Percentiles rank a stretch among this genome's conserved stretches.
These are phyloP conservation scores for Astropecten irregularis DNA, from an alignment of 53 echinoderm and acorn worm genomes.

Conservation along the genomic window DNA sequence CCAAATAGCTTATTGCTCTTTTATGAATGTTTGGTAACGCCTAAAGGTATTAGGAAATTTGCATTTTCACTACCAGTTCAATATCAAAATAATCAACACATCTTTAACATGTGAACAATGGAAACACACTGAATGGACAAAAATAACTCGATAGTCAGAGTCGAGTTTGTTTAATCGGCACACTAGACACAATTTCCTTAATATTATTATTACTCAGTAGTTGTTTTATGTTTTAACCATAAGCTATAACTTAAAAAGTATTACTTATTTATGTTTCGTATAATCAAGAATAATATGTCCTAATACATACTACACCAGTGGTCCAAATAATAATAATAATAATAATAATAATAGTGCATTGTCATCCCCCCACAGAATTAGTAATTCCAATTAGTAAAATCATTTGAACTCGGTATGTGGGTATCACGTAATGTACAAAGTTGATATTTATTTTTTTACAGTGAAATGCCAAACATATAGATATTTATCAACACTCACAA, in stretches of 20 bases:
- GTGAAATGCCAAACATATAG: constrained; percentile 52
- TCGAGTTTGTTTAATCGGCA: background rate
- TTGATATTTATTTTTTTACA: constrained; percentile 40
- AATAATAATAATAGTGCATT: too few relatives aligned
- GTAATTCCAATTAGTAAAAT: constrained; percentile 11
- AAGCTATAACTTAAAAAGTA: constrained; percentile 36
- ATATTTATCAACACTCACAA: constrained; percentile 19
- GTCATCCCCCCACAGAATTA: constrained; percentile 25
- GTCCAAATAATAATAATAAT: constrained; percentile 20
- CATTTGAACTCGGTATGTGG: constrained; percentile 16
- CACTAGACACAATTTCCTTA: constrained; percentile 3
- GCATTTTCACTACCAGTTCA: too few relatives aligned
- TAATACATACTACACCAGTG: constrained; percentile 11
- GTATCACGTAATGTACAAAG: constrained; percentile 49
- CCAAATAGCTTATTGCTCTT: too few relatives aligned
- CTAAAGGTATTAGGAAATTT: too few relatives aligned
- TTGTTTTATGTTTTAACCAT: background rate
- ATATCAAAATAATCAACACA: too few relatives aligned
- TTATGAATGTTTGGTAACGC: too few relatives aligned
- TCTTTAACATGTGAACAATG: background rate
- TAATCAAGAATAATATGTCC: background rate
- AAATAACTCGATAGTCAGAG: background rate
- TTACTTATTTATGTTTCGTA: background rate
- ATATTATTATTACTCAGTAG: too few relatives aligned
- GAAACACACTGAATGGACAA: background rate